Evolutionary conservation across 2,113 vertebrate species (phyloP).

Genomic region (Oreocharis arfaki): DNA sequence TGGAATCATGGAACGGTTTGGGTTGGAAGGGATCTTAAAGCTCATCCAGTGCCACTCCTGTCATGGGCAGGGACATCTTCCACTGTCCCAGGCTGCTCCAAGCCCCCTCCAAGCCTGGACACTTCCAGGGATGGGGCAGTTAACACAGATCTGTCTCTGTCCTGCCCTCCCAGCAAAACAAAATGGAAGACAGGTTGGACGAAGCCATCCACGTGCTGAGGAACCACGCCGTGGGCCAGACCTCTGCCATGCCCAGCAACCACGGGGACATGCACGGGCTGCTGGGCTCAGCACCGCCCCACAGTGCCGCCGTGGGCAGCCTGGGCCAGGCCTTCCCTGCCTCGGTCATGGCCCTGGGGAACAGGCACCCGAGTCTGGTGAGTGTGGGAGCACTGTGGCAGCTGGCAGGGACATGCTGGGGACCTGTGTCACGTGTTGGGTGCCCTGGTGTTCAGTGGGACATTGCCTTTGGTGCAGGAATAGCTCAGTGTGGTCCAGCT

Average conservation of each 20-base stretch:
- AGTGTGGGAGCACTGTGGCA: not conserved
- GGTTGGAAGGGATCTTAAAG: not conserved
- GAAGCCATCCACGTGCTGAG: constrained; percentile 97
- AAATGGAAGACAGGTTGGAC: constrained; percentile 96
- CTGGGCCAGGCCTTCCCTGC: constrained; percentile 82
- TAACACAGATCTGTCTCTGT: not conserved
- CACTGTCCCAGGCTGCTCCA: not conserved
- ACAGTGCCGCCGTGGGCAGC: constrained; percentile 77
- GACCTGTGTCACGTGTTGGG: rapidly evolving
- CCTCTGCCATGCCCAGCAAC: constrained; percentile 66
- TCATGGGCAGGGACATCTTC: not conserved
- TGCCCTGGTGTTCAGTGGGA: not conserved
- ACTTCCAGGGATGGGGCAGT: not conserved
- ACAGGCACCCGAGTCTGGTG: constrained; percentile 86
- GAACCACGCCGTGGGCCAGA: constrained; percentile 91
- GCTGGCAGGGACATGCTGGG: rapidly evolving
- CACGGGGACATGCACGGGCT: constrained; percentile 84
- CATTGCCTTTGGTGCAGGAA: rapidly evolving
- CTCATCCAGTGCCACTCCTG: not conserved
- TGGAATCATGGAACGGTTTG: not conserved
- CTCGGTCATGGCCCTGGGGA: constrained; percentile 82
- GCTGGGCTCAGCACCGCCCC: constrained; percentile 74
- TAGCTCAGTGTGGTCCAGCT: not conserved
- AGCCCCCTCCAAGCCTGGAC: not conserved
- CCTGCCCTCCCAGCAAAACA: constrained; percentile 79